phyloP scores from a whole-genome alignment of 2,113 vertebrate species.

The Jaculus jaculus region DNA sequence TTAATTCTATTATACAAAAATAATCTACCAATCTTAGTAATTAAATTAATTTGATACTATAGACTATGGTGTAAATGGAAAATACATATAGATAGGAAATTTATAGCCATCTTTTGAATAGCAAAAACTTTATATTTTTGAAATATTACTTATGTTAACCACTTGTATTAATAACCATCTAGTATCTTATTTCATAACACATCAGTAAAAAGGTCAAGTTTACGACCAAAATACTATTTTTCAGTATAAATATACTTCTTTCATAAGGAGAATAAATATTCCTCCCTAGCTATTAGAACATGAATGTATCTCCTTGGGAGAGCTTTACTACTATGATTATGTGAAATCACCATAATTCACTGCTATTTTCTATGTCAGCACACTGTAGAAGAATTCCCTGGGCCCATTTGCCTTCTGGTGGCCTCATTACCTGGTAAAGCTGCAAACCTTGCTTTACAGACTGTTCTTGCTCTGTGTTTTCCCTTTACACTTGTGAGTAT shows the following conservation, averaged over 20 bases:
- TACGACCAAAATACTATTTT: neutral
- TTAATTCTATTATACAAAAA: neutral
- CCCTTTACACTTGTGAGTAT: neutral
- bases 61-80: neutral
- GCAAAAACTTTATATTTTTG: neutral
- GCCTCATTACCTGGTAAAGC: neutral
- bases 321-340: neutral
- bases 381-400: neutral
- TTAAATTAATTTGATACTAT: neutral
- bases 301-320: neutral
- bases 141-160: neutral
- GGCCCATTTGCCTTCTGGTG: neutral
- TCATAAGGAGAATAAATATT: slow-evolving; percentile 5
- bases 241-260: neutral
- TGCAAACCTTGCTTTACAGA: neutral
- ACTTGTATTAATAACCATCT: too few relatives aligned
- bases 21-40: neutral
- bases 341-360: slow-evolving; percentile 33
- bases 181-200: neutral
- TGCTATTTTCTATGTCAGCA: neutral
- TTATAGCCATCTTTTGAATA: neutral
- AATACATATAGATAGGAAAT: neutral
- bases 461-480: slow-evolving; percentile 23
- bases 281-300: neutral
- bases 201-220: neutral